Evolutionary conservation across 2,797 vertebrate genomes (phyloP).

Genomic region (Florisuga fusca): DNA sequence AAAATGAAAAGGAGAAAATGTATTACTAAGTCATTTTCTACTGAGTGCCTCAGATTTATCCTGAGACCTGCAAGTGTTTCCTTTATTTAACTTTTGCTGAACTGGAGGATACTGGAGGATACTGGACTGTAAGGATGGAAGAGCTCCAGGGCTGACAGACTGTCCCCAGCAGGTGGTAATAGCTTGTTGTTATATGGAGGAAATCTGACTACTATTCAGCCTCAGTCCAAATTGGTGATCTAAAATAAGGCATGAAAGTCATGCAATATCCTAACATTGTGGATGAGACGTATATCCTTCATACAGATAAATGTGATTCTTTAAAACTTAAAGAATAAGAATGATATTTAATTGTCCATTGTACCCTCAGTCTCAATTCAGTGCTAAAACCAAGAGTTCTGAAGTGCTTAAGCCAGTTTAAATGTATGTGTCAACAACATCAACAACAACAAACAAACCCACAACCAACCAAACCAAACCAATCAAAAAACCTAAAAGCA

Average conservation of each 20-base stretch:
- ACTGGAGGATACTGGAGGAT: not conserved
- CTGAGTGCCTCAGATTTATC: not conserved
- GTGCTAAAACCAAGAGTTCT: not conserved
- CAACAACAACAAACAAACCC: not conserved
- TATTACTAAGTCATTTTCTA: not conserved
- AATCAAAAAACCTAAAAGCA: not conserved
- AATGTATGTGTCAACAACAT: not conserved
- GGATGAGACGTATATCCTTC: not conserved
- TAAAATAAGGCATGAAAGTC: conserved; percentile 14
- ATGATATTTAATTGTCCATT: not conserved
- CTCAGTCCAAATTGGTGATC: not conserved
- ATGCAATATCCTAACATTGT: not conserved
- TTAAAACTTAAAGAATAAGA: not conserved
- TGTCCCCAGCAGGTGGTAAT: not conserved
- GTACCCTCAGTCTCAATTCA: not conserved
- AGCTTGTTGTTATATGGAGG: not conserved
- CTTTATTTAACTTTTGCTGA: conserved; percentile 35
- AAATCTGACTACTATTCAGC: not conserved
- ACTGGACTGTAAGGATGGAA: not conserved
- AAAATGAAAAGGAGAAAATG: not conserved
- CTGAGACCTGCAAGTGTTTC: not conserved
- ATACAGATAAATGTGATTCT: not conserved
- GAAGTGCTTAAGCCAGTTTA: not conserved
- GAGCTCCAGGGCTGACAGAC: not conserved
- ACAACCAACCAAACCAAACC: not conserved